These are phyloP conservation scores for Holacanthella duospinosa DNA, from an alignment of 2,888 invertebrate genomes.

Conservation along the genomic window DNA sequence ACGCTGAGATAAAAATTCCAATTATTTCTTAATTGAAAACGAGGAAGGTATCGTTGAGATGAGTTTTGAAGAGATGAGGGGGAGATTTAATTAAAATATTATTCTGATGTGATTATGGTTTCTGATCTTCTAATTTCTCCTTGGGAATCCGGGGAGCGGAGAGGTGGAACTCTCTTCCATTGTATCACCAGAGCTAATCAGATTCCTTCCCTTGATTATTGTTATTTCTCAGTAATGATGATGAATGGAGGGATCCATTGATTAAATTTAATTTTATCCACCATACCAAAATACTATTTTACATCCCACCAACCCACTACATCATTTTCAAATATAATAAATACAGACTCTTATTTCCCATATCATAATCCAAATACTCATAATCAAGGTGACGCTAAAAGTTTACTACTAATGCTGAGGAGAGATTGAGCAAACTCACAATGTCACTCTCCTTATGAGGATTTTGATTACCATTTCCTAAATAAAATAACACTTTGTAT, in stretches of 20 bases:
- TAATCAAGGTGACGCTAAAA: no score
- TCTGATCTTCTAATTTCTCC: conserved; percentile 1
- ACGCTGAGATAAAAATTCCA: conserved; percentile 1
- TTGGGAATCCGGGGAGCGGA: neutral
- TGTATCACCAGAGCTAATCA: conserved; percentile 4
- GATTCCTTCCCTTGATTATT: neutral
- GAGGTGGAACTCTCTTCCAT: neutral
- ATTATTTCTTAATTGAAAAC: neutral
- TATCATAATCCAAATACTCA: no score
- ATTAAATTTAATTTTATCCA: neutral
- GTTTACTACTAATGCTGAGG: no score
- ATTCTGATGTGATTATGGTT: conserved; percentile 3
- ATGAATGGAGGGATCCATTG: conserved; percentile 1
- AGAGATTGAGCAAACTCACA: no score
- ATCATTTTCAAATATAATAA: neutral
- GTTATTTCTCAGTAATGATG: neutral
- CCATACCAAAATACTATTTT: neutral
- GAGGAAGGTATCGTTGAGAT: conserved; percentile 1
- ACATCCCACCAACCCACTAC: neutral
- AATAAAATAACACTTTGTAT: no score
- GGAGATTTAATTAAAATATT: conserved; percentile 5
- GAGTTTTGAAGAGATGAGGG: neutral
- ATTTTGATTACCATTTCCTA: no score
- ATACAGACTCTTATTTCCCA: no score
- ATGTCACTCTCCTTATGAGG: no score